Evolutionary conservation across 2,797 vertebrate genomes (phyloP).

Genomic region (Fringilla coelebs): DNA sequence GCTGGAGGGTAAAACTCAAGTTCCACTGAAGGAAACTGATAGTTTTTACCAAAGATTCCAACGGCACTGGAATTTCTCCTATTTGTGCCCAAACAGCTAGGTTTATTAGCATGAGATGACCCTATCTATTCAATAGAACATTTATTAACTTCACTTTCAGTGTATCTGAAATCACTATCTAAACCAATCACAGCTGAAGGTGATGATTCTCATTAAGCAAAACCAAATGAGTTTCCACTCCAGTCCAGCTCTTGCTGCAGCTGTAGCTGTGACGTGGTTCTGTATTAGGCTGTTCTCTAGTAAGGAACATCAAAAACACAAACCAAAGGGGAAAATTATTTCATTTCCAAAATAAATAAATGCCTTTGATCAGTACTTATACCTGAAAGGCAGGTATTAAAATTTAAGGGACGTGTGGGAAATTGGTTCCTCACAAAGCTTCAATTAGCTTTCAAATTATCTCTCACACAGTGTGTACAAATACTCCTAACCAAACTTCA

Average conservation of each 20-base stretch:
- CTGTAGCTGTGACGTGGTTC: constrained; percentile 14
- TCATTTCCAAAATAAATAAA: constrained; percentile 64
- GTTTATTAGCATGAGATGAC: background rate
- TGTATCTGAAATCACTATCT: background rate
- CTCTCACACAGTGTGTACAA: constrained; percentile 68
- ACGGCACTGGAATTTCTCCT: background rate
- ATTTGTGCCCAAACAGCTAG: background rate
- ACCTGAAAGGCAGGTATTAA: constrained; percentile 24
- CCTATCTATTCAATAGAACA: background rate
- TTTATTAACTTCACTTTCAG: background rate
- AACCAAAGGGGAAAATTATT: constrained; percentile 55
- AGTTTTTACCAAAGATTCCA: background rate
- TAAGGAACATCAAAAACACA: constrained; percentile 37
- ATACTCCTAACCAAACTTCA: constrained; percentile 73
- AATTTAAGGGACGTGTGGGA: constrained; percentile 29
- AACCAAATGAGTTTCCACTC: constrained; percentile 26
- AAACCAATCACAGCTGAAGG: background rate
- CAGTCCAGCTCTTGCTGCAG: background rate
- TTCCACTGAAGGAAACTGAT: background rate
- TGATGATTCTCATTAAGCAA: background rate
- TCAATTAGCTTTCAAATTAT: constrained; percentile 76
- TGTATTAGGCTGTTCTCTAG: background rate
- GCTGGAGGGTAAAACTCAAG: background rate
- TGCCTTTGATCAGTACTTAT: constrained; percentile 10
- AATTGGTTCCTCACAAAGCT: constrained; percentile 64